Percentiles rank a stretch among this genome's conserved stretches.
Evolutionary conservation across 1,140 invertebrate species (phyloP).

Genomic region (Achatina immaculata): DNA sequence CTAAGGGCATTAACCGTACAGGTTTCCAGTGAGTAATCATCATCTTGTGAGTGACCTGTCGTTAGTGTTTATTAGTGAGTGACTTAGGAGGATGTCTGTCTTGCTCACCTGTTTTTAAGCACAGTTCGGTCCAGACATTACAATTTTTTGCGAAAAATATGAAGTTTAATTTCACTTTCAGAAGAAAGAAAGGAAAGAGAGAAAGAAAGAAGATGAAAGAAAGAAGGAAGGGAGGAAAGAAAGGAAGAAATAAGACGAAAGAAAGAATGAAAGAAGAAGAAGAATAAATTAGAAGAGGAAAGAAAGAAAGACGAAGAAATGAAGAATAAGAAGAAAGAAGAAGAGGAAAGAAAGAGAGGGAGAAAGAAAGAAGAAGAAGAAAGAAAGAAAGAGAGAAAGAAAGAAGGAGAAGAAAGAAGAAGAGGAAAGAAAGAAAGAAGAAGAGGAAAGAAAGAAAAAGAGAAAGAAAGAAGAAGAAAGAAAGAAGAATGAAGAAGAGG

Average conservation of each 20-base stretch:
- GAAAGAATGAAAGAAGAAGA: neutral
- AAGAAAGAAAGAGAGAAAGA: neutral
- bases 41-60: too few species aligned
- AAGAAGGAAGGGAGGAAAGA: neutral
- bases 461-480: neutral
- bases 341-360: neutral
- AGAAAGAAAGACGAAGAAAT: conserved; percentile 1
- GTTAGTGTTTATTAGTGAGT: too few species aligned
- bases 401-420: neutral
- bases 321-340: too few species aligned
- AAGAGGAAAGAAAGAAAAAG: neutral
- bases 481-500: neutral
- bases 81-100: too few species aligned
- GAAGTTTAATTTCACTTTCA: neutral
- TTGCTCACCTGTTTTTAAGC: too few species aligned
- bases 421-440: neutral
- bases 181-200: conserved; percentile 3
- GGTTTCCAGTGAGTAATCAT: too few species aligned
- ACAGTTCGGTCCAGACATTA: too few species aligned
- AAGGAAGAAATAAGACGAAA: too few species aligned
- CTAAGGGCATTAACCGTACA: too few species aligned
- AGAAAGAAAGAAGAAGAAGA: neutral
- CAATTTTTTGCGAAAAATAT: too few species aligned
- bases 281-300: neutral
- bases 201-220: neutral